These are phyloP conservation scores for Danio rerio DNA, from an alignment of 2,113 vertebrate genomes.

Conservation along the genomic window GRCz12tu NC_133184.1:22142001-22142500, in stretches of 20 bases:
- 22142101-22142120: slow-evolving; percentile 83
- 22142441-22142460: slow-evolving; percentile 86
- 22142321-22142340: slow-evolving; percentile 80
- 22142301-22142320: slow-evolving; percentile 67
- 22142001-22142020: slow-evolving; percentile 78
- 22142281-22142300: slow-evolving; percentile 67
- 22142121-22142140: slow-evolving; percentile 84
- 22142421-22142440: slow-evolving; percentile 85
- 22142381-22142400: slow-evolving; percentile 82
- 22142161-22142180: slow-evolving; percentile 70
- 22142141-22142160: slow-evolving; percentile 83
- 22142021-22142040: slow-evolving; percentile 76
- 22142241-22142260: slow-evolving; percentile 75
- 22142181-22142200: slow-evolving; percentile 81
- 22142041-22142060: slow-evolving; percentile 74
- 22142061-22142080: slow-evolving; percentile 82
- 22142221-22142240: slow-evolving; percentile 72
- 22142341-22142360: slow-evolving; percentile 80
- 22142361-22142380: slow-evolving; percentile 82
- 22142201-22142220: slow-evolving; percentile 79
- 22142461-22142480: slow-evolving; percentile 80
- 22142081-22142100: slow-evolving; percentile 89
- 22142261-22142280: slow-evolving; percentile 72
- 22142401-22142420: slow-evolving; percentile 81
- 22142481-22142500: slow-evolving; percentile 86